Conservation (phyloP, 1,140 invertebrate genomes). For the Hyles vespertilio region DNA sequence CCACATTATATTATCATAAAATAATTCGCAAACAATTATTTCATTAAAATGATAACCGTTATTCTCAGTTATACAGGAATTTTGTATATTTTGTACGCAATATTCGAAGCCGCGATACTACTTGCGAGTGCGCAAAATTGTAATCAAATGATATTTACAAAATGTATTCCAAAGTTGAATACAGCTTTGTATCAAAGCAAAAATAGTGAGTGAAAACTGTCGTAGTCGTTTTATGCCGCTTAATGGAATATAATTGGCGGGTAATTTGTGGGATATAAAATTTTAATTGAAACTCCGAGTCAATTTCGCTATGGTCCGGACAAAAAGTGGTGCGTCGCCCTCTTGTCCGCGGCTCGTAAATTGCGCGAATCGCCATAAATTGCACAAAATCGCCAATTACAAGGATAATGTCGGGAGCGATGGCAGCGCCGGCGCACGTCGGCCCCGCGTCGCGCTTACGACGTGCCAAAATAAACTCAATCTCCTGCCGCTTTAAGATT, state of each 20-base stretch:
- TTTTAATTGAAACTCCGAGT: constrained; percentile 63
- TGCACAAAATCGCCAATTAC: constrained; percentile 67
- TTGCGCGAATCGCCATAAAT: constrained; percentile 66
- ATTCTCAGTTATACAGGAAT: constrained; percentile 16
- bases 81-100: background rate
- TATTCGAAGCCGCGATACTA: too few species aligned
- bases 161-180: too few species aligned
- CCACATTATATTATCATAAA: constrained; percentile 46
- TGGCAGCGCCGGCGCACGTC: constrained; percentile 18
- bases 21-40: constrained; percentile 53
- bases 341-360: constrained; percentile 69
- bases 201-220: constrained; percentile 13
- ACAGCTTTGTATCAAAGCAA: background rate
- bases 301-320: constrained; percentile 39
- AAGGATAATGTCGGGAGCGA: constrained; percentile 47
- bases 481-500: constrained; percentile 20
- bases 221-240: constrained; percentile 25
- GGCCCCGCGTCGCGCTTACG: constrained; percentile 18
- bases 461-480: constrained; percentile 37
- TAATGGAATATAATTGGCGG: constrained; percentile 60
- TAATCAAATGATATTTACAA: too few species aligned
- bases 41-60: constrained; percentile 37
- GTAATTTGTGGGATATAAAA: constrained; percentile 64
- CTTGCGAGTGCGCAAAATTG: too few species aligned
- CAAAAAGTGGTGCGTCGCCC: constrained; percentile 40